Evolutionary conservation across 2,113 vertebrate genomes (phyloP).

Genomic region (Grantiella picta): DNA sequence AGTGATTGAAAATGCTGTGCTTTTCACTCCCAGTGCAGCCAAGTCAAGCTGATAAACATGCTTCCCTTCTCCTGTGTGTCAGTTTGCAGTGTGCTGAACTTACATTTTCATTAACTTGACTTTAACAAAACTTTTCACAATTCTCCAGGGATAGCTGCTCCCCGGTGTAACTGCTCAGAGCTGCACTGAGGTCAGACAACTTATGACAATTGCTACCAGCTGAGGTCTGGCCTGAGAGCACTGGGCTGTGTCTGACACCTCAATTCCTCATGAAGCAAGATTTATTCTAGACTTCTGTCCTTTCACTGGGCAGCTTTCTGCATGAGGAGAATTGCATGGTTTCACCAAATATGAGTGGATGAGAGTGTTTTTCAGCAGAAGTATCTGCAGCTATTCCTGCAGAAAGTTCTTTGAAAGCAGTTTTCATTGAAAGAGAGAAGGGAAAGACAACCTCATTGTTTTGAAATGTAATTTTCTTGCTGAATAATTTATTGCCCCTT

Average conservation of each 20-base stretch:
- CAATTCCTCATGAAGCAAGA: background rate
- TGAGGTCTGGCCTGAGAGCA: background rate
- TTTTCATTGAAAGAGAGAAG: background rate
- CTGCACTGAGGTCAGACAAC: background rate
- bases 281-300: background rate
- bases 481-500: constrained; percentile 62
- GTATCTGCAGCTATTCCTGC: background rate
- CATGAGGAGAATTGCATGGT: background rate
- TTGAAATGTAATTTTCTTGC: constrained; percentile 42
- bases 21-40: background rate
- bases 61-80: background rate
- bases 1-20: background rate
- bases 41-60: constrained; percentile 29
- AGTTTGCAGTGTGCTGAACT: background rate
- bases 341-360: background rate
- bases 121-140: constrained; percentile 9
- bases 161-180: background rate
- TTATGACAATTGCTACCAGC: background rate
- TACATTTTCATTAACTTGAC: constrained; percentile 34
- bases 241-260: background rate
- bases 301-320: background rate
- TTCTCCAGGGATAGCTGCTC: background rate
- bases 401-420: background rate
- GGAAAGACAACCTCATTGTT: constrained; percentile 3
- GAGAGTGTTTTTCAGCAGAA: background rate